These are phyloP conservation scores for Spongilla lacustris DNA, from an alignment of 37 sponge, comb jelly and placozoan genomes.

Conservation along the genomic window DNA sequence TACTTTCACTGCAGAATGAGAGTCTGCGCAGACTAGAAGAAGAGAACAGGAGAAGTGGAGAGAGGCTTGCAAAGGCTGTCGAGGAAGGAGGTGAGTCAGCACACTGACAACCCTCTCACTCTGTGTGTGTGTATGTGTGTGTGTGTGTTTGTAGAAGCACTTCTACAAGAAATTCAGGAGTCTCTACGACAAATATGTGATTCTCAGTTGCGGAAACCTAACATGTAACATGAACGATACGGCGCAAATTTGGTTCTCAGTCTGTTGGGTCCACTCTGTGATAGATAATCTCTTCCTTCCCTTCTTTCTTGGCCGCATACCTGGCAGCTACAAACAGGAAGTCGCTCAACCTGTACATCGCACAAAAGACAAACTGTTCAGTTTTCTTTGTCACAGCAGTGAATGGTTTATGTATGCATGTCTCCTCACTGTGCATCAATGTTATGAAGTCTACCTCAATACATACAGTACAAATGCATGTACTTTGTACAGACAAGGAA, in stretches of 20 bases:
- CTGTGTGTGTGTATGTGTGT: conserved; percentile 12
- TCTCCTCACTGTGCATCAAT: too few species aligned
- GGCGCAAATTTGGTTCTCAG: background rate
- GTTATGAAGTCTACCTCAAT: too few species aligned
- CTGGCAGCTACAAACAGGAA: conserved; percentile 86
- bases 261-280: background rate
- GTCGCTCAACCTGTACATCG: conserved; percentile 67
- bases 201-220: conserved; percentile 36
- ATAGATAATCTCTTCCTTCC: conserved; percentile 76
- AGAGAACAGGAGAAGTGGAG: conserved; percentile 51
- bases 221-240: background rate
- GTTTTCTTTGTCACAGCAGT: background rate
- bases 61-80: conserved; percentile 35
- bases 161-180: conserved; percentile 33
- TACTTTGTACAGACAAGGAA: too few species aligned
- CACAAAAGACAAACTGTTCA: background rate
- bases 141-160: conserved; percentile 20
- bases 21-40: conserved; percentile 45
- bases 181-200: conserved; percentile 45
- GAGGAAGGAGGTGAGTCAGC: conserved; percentile 58
- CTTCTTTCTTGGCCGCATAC: conserved; percentile 68
- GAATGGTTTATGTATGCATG: too few species aligned
- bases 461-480: too few species aligned
- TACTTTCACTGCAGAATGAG: conserved; percentile 7
- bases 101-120: background rate